Conservation (phyloP, 2,797 vertebrate species). For the Rhabdomys pumilio region DNA sequence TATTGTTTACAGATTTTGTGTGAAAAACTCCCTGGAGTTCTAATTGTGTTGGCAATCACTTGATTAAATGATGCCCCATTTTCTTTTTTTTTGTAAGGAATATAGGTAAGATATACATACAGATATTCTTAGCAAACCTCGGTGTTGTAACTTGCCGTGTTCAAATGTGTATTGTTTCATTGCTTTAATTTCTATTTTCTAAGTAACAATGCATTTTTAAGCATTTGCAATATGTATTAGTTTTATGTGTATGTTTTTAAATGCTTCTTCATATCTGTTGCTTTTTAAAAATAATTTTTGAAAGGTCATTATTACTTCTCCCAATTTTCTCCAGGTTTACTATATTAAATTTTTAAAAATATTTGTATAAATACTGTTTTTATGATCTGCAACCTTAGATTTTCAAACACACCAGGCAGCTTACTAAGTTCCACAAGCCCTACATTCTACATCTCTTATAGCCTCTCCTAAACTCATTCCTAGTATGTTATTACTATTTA, state of each 20-base stretch:
- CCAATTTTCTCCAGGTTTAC: not conserved
- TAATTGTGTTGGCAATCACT: not conserved
- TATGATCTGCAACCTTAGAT: conserved; percentile 7
- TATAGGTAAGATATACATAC: not conserved
- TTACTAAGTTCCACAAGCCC: not conserved
- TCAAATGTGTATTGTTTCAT: conserved; percentile 10
- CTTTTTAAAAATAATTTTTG: not conserved
- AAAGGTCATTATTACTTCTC: conserved; percentile 36
- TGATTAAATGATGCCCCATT: not conserved
- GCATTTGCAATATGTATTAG: not conserved
- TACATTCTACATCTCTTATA: not conserved
- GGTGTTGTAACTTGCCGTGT: not conserved
- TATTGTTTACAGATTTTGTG: not conserved
- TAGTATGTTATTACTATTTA: not conserved
- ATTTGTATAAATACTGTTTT: conserved; percentile 10
- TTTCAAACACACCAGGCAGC: conserved; percentile 6
- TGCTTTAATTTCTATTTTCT: conserved; percentile 18
- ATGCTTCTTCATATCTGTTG: not conserved
- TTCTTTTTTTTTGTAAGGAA: conserved; percentile 30
- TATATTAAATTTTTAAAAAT: not conserved
- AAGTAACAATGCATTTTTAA: conserved; percentile 16
- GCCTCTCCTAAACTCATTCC: not conserved
- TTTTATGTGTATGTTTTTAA: not conserved
- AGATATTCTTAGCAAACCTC: not conserved
- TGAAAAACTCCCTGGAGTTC: conserved; percentile 17